Percentiles rank a stretch among this genome's conserved stretches.
phyloP scores from a whole-genome alignment of 2,113 vertebrate species.

The Psammodynastes pulverulentus region DNA sequence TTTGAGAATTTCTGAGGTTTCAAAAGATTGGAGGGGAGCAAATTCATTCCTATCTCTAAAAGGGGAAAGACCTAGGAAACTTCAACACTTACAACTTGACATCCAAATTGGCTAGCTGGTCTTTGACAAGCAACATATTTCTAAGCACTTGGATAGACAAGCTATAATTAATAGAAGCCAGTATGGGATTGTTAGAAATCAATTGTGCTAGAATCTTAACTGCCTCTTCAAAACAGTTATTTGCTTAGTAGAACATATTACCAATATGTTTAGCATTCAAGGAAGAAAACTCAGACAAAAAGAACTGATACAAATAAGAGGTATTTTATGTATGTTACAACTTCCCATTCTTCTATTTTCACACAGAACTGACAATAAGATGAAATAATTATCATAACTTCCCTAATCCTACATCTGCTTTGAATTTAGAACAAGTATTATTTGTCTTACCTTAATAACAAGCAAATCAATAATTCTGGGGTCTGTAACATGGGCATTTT shows the following conservation, averaged over 20 bases:
- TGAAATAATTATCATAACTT: fast-evolving
- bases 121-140: not conserved
- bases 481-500: constrained; percentile 84
- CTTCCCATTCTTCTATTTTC: not conserved
- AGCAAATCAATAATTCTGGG: constrained; percentile 89
- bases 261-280: not conserved
- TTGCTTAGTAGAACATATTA: not conserved
- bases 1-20: not conserved
- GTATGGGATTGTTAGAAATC: not conserved
- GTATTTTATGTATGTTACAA: not conserved
- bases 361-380: not conserved
- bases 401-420: not conserved
- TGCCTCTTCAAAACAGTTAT: not conserved
- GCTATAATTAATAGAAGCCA: not conserved
- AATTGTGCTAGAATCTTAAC: not conserved
- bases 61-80: not conserved
- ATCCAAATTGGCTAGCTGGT: not conserved
- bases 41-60: not conserved
- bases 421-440: not conserved
- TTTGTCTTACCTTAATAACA: constrained; percentile 87
- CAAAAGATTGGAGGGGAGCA: not conserved
- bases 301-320: not conserved
- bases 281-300: not conserved
- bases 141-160: not conserved
- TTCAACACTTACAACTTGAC: not conserved